phyloP scores from a whole-genome alignment of 2,797 vertebrate species.

The Acanthurus lineatus region DNA sequence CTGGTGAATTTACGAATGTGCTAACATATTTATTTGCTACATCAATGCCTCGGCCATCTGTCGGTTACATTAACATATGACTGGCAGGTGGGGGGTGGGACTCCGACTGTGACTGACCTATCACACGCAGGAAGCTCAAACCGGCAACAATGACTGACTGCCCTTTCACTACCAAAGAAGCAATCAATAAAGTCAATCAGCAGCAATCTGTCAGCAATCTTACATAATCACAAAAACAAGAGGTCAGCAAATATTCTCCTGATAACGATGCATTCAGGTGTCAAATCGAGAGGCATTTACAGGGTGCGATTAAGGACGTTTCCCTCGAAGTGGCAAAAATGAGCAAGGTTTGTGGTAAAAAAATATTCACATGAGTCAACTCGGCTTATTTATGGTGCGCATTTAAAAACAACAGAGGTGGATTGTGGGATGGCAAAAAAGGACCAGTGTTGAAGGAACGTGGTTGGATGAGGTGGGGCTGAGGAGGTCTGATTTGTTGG shows the following conservation, averaged over 20 bases:
- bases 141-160: constrained; percentile 9
- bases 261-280: neutral
- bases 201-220: constrained; percentile 37
- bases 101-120: constrained; percentile 49
- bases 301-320: neutral
- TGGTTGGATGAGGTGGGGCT: too few species aligned
- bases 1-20: constrained; percentile 11
- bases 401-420: too few species aligned
- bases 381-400: too few species aligned
- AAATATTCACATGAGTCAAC: too few species aligned
- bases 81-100: constrained; percentile 42
- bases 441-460: too few species aligned
- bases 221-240: constrained; percentile 33
- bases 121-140: constrained; percentile 43
- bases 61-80: constrained; percentile 7
- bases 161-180: constrained; percentile 34
- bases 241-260: constrained; percentile 7
- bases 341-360: neutral
- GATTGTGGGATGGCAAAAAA: too few species aligned
- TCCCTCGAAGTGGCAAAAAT: neutral
- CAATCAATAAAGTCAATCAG: constrained; percentile 65
- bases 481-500: too few species aligned
- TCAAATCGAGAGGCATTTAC: neutral
- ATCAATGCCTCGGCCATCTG: constrained; percentile 1
- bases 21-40: neutral